Percentiles rank a stretch among this genome's conserved stretches.
Conservation (phyloP, 2,113 vertebrate genomes). For the Rhinichthys klamathensis region DNA sequence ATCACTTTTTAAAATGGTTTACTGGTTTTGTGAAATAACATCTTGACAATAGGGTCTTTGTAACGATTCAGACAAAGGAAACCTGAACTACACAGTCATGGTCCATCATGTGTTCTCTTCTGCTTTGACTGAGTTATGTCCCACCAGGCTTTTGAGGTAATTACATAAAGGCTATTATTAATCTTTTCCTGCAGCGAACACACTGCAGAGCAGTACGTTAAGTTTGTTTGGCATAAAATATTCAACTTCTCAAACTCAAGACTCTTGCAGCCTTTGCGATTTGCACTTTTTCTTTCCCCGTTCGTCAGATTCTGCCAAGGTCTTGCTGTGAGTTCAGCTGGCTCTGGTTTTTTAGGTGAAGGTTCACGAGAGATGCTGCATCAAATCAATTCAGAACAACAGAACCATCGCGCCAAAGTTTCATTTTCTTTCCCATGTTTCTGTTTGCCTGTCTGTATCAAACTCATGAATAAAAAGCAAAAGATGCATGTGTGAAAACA, state of each 20-base stretch:
- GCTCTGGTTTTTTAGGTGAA: conserved; percentile 27
- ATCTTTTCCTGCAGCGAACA: conserved; percentile 56
- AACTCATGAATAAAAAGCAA: conserved; percentile 4
- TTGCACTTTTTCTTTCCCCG: not conserved
- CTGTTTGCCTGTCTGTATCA: not conserved
- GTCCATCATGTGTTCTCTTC: conserved; percentile 64
- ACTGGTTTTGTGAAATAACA: not conserved
- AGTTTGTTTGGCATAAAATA: conserved; percentile 43
- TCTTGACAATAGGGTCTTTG: not conserved
- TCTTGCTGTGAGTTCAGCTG: not conserved
- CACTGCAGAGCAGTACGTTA: conserved; percentile 44
- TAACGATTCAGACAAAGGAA: conserved; percentile 13
- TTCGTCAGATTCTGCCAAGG: not conserved
- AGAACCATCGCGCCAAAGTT: not conserved
- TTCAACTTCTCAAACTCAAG: not conserved
- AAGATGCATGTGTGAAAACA: conserved; percentile 5
- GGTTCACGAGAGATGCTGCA: not conserved
- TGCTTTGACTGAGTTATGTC: conserved; percentile 64
- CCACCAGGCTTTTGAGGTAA: conserved; percentile 67
- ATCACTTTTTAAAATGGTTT: not conserved
- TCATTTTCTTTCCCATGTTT: not conserved
- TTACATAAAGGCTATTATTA: conserved; percentile 60
- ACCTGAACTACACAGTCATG: conserved; percentile 40
- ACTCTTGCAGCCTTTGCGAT: not conserved
- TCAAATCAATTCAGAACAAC: conserved; percentile 5